Evolutionary conservation across 2,113 vertebrate species (phyloP).

Genomic region (Coturnix japonica): DNA sequence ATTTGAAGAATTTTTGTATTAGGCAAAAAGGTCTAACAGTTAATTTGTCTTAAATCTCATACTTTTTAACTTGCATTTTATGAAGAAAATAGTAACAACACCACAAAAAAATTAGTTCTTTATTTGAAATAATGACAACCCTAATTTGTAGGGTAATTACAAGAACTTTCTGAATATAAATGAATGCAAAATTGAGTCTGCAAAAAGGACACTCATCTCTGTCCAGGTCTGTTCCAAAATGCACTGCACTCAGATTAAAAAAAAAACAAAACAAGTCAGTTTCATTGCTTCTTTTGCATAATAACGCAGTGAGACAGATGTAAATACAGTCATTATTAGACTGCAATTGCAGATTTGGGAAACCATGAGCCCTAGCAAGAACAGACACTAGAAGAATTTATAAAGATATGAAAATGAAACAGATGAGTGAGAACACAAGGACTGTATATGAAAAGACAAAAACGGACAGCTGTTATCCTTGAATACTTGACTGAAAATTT

Average conservation of each 20-base stretch:
- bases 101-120: background rate
- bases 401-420: background rate
- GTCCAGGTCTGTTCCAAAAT: background rate
- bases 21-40: background rate
- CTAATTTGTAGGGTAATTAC: background rate
- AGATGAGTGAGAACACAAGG: background rate
- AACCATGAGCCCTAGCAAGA: background rate
- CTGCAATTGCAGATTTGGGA: background rate
- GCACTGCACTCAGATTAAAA: background rate
- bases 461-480: background rate
- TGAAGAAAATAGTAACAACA: background rate
- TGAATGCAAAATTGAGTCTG: background rate
- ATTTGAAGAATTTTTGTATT: background rate
- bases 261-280: background rate
- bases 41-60: background rate
- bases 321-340: background rate
- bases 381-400: background rate
- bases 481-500: background rate
- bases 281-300: background rate
- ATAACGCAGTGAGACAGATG: background rate
- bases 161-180: background rate
- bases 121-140: background rate
- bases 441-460: background rate
- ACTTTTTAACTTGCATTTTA: background rate
- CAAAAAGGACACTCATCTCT: background rate